Evolutionary conservation across 2,888 invertebrate genomes (phyloP).

Genomic region (Leucophora obtusa): DNA sequence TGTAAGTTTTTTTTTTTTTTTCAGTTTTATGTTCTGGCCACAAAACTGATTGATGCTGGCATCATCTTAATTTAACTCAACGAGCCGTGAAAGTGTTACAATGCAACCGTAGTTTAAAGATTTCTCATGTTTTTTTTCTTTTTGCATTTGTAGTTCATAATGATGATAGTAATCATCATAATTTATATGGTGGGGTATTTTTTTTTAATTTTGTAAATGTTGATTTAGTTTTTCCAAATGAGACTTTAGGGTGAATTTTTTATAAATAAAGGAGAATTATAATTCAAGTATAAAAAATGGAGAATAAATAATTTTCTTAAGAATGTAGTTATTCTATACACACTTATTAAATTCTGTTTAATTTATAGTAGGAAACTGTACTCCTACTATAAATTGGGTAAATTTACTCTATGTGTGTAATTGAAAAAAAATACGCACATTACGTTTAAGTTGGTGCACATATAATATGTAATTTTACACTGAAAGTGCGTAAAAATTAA

Average conservation of each 20-base stretch:
- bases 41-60: slow-evolving; percentile 61
- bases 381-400: no score
- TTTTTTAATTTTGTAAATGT: slow-evolving; percentile 50
- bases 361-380: no score
- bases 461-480: no score
- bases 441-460: no score
- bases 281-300: no score
- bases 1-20: slow-evolving; percentile 18
- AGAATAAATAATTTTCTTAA: no score
- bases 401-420: no score
- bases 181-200: slow-evolving; percentile 21
- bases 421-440: no score
- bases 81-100: slow-evolving; percentile 79
- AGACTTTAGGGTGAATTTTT: background rate
- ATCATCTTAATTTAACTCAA: slow-evolving; percentile 70
- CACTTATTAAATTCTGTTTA: no score
- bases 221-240: slow-evolving; percentile 29
- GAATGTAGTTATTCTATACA: no score
- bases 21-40: slow-evolving; percentile 35
- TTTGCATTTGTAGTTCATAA: background rate
- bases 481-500: no score
- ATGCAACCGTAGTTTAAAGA: slow-evolving; percentile 69
- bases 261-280: background rate
- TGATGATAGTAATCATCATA: slow-evolving; percentile 26
- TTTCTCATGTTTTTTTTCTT: background rate